Evolutionary conservation across 2,797 vertebrate genomes (phyloP).

Genomic region (Tangara arthus): DNA sequence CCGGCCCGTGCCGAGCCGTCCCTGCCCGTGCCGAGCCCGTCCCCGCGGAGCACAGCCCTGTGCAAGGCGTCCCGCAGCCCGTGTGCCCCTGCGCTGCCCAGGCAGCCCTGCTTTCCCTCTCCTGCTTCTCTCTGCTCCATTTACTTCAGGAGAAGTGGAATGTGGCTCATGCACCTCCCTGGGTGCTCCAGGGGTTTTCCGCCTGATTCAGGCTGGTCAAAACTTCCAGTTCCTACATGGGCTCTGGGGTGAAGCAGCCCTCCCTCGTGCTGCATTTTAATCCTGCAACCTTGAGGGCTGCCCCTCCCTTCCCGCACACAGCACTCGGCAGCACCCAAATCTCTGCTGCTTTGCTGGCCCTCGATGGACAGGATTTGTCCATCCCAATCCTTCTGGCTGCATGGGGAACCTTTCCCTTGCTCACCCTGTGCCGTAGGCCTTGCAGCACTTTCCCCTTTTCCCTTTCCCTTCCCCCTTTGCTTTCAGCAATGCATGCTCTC

Average conservation of each 20-base stretch:
- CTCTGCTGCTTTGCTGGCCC: background rate
- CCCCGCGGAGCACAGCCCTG: too few relatives aligned
- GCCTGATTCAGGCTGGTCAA: background rate
- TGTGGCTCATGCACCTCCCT: too few relatives aligned
- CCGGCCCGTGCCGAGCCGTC: too few relatives aligned
- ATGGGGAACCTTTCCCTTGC: rapidly evolving
- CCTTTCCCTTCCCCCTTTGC: background rate
- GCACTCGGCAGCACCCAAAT: background rate
- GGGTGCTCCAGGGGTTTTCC: background rate
- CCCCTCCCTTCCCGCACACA: background rate
- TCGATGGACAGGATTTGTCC: rapidly evolving
- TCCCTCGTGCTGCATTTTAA: background rate
- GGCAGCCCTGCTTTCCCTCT: background rate
- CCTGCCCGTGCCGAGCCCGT: too few relatives aligned
- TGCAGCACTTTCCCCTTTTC: rapidly evolving
- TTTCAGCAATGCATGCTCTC: rapidly evolving
- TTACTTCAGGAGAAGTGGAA: background rate
- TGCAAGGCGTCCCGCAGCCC: background rate
- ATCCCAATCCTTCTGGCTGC: background rate
- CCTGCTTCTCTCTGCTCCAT: background rate
- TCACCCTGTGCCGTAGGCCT: rapidly evolving
- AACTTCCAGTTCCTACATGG: rapidly evolving
- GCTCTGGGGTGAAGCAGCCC: background rate
- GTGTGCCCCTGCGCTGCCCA: background rate
- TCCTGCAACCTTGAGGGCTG: background rate